Conservation (phyloP, 2,797 vertebrate species). For the Pelobates cultripes region DNA sequence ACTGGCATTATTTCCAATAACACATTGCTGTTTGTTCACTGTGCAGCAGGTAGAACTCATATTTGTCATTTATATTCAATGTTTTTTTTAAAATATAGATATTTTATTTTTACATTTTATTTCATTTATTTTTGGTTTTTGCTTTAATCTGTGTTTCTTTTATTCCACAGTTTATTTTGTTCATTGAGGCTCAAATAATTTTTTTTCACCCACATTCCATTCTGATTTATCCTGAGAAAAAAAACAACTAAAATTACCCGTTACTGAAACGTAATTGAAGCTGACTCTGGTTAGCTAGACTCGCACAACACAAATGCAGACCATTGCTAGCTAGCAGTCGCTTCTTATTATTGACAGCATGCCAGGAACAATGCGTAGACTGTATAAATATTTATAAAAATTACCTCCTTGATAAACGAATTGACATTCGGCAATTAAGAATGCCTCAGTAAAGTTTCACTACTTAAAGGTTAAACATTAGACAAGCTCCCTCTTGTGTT, state of each 20-base stretch:
- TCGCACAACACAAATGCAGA: not conserved
- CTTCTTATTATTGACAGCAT: constrained; percentile 53
- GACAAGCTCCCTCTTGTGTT: constrained; percentile 73
- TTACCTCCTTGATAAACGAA: constrained; percentile 58
- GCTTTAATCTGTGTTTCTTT: too few relatives aligned
- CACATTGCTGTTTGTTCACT: too few relatives aligned
- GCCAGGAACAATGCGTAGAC: constrained; percentile 60
- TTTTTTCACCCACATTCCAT: too few relatives aligned
- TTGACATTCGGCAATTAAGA: constrained; percentile 64
- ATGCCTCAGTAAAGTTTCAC: constrained; percentile 62
- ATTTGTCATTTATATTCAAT: too few relatives aligned
- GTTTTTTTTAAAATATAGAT: too few relatives aligned
- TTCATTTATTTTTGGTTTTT: too few relatives aligned
- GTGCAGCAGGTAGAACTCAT: too few relatives aligned
- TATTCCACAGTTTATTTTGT: too few relatives aligned
- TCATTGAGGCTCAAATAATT: too few relatives aligned
- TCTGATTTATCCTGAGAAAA: not conserved
- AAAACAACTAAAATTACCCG: not conserved
- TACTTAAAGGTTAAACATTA: constrained; percentile 74
- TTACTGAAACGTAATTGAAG: constrained; percentile 26
- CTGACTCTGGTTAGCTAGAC: not conserved
- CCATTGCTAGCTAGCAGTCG: constrained; percentile 52
- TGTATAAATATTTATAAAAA: constrained; percentile 65
- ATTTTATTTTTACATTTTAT: too few relatives aligned
- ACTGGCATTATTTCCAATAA: too few relatives aligned